phyloP scores from a whole-genome alignment of 2,113 vertebrate species.

The Austrofundulus limnaeus region DNA sequence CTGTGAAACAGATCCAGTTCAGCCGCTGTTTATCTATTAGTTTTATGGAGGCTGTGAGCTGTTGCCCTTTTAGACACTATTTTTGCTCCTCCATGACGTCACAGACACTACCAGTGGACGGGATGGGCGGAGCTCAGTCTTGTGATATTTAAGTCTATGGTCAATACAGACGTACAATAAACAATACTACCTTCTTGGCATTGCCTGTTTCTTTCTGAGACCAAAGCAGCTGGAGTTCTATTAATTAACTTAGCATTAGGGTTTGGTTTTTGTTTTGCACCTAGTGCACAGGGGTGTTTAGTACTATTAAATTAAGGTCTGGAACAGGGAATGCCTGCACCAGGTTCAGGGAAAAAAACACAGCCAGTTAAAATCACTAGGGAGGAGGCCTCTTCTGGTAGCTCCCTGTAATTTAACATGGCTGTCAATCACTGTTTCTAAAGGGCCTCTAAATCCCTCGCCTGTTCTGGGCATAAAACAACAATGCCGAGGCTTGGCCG shows the following conservation, averaged over 20 bases:
- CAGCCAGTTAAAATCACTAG: constrained; percentile 49
- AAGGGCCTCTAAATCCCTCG: constrained; percentile 55
- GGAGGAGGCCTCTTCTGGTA: constrained; percentile 64
- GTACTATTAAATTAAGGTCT: constrained; percentile 69
- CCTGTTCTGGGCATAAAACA: constrained; percentile 52
- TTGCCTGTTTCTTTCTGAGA: constrained; percentile 47
- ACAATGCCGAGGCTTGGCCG: constrained; percentile 42
- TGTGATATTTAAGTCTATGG: no score
- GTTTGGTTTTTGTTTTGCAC: constrained; percentile 65
- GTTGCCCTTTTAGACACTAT: no score
- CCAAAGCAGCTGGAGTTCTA: constrained; percentile 72
- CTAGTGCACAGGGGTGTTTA: constrained; percentile 60
- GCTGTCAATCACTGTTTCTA: constrained; percentile 76
- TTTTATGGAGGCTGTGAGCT: no score
- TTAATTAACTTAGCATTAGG: constrained; percentile 82
- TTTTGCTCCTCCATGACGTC: no score
- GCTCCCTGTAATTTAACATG: constrained; percentile 71
- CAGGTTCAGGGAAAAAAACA: constrained; percentile 68
- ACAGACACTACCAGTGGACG: no score
- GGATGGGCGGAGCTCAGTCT: no score
- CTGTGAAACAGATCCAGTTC: no score
- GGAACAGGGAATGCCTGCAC: constrained; percentile 56
- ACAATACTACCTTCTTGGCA: constrained; percentile 58
- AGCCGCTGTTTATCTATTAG: no score
- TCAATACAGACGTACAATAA: constrained; percentile 46